Evolutionary conservation across 2,797 vertebrate genomes (phyloP), one percentile per base, ranked within the genome.

Genomic region (Miichthys miiuy): DNA sequence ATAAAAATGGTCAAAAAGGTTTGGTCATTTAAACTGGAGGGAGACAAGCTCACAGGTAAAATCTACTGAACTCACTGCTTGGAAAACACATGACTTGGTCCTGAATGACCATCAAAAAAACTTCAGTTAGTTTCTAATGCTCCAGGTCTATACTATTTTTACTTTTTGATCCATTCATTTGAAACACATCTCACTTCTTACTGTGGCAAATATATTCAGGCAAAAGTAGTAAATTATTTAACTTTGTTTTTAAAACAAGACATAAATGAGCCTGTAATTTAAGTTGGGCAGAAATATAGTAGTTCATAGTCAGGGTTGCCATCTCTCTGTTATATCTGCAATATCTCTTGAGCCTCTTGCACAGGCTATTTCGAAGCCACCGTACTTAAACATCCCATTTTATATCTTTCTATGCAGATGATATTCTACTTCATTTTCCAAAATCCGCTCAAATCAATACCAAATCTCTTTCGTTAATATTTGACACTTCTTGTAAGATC

Each of bases 1-100:
- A 80, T 80, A 80, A 84, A 90, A 84, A 52, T 87, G 65, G 63
- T 84, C 75, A 82, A 81, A 90, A 85, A 83, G 64, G 69, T 81
- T 75, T 78, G 67, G 58, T 46, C 54, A 75, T 84, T 89, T 89
- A 88, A 91, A 88, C 58, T 57, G 69, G 65, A 72, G 21, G 61
- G 41, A 73, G 71, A 75, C 70, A 54, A 68, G 55, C 38, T 82
- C 47, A 16, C 7, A 16, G 48, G 18, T 54, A 51, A 65, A 84
- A 72, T 64, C 61, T 82, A 55, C 41, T 72, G 57, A 80, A 74
- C 54, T 79, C 63, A 27, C 66, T 55, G 51, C 14, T 52, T 38
- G 25, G 30, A 67, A 78, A 88, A 82, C 48, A 66, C 50, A 51
- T n/a, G 50, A 57, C 50, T 69, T 62, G n/a, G 21, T 74, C 20